phyloP scores from a whole-genome alignment of 2,888 invertebrate genomes.

The Deroplatys truncata region DNA sequence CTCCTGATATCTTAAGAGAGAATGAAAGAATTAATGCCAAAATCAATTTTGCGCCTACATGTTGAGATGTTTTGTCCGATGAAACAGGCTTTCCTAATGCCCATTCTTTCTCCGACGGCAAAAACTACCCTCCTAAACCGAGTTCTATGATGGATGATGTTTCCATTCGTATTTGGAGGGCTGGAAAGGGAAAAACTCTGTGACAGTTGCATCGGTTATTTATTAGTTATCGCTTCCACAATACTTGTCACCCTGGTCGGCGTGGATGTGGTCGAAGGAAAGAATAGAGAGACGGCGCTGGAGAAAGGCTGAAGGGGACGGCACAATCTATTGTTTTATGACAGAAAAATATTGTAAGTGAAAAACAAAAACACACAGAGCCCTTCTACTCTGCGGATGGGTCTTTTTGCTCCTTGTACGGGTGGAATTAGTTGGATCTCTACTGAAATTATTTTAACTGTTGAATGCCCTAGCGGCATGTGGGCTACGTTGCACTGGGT shows the following conservation, averaged over 20 bases:
- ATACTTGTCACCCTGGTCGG: constrained; percentile 29
- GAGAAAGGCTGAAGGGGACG: background rate
- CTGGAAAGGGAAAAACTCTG: background rate
- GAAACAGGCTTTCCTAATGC: background rate
- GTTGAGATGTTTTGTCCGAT: background rate
- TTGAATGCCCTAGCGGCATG: background rate
- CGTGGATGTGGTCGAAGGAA: constrained; percentile 10
- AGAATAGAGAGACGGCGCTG: background rate
- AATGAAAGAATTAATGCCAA: background rate
- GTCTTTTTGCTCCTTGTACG: background rate
- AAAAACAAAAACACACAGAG: background rate
- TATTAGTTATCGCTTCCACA: constrained; percentile 32
- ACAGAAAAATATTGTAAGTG: constrained; percentile 16
- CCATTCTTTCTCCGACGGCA: background rate
- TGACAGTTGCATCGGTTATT: constrained; percentile 30
- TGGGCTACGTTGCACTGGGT: background rate
- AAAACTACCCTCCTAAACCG: background rate
- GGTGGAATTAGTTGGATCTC: background rate
- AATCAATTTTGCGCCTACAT: background rate
- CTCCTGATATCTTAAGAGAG: background rate
- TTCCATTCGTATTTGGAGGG: constrained; percentile 16
- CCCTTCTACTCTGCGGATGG: background rate
- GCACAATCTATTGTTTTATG: constrained; percentile 19
- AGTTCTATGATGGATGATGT: constrained; percentile 19
- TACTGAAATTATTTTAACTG: background rate